Base-by-base conservation (phyloP, 1,140 invertebrate genomes). In the Sitobion miscanthi region DNA sequence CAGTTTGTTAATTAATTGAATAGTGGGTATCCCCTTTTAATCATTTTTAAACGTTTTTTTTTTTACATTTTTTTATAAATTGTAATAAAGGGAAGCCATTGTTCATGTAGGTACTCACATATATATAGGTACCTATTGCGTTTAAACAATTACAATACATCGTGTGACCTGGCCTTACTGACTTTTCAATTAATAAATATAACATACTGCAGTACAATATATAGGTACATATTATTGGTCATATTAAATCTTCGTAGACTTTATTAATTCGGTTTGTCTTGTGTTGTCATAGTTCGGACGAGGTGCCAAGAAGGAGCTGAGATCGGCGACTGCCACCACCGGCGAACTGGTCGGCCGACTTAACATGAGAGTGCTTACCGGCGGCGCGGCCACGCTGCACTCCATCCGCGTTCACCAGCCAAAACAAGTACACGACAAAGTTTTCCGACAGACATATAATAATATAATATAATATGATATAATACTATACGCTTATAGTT, bases 391-490 rank as follows among this genome's bases (percentile, higher is more conserved):
- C 52, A 97, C 97, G 69, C 95, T 98, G 42, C 97, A 98, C 95
- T 97, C 97, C 25, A 98, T 98, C 94, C 97, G 97, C 94, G 97
- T 98, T 91, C 96, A 97, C 88, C 97, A 98, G 94, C 97, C 97
- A 7, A 98, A 97, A 96, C 97, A 98, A 96, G 97, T 98, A 96
- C 94, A 94, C 82, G 91, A 93, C 21, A 38, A 86, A 57, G 23
- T 93, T 54, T 49, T 88, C 52, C 57, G 14, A 89, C 35, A 93
- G 30, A n/a, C 47, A 7, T n/a, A 77, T 77, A 83, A 45, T 45
- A 45, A 23, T 25, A 42, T 42, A 42, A 42, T 30, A 85, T 47
- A 23, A 14, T 47, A 42, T 42, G n/a, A 7, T 85, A 85, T 23
- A 52, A 20, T 47, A 86, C 49, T 52, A 52, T 88, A 54, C 54